Base-by-base conservation (phyloP, 2,888 invertebrate genomes). In the Drymonia ruficornis region DNA sequence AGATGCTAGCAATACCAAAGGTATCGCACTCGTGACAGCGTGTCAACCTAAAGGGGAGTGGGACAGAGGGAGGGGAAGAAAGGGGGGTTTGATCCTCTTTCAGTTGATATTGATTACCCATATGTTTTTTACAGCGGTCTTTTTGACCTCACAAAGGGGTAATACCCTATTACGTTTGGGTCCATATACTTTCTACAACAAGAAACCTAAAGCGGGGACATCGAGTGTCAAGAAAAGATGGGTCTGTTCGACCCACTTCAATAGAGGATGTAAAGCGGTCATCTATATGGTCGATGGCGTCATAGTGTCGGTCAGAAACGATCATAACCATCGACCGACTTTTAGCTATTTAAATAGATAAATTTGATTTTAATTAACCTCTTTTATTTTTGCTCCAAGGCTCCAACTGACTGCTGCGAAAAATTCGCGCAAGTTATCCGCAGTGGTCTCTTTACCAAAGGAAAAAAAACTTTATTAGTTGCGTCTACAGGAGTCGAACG, bases 171-270 rank as follows among this genome's bases (percentile, higher is more conserved):
- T 70, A 12, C 48, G 49, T 7, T 16, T 60, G 0, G 31, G 56
- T 4, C 64, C 64, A 2, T 70, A 49, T 18, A 70, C 57, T 12
- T 70, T 57, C 19, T 70, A 58, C 42, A 23, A 67, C 31, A 67
- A 65, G 51, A 70, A 65, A 16, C 0, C 18, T 4, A 36, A 13
- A 0, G 12, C 28, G 0, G 18, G 36, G 11, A 43, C 38, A 0
- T 56, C n/a, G 0, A 34, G 42, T 1, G 0, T 62, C 7, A 80
- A 78, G 50, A 78, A 70, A 43, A 70, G 81, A 52, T 82, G 81
- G 81, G 57, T 59, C 2, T 73, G 74, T 16, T 65, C 68, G 3
- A 64, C 64, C 4, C 53, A 69, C 49, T 63, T 61, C 52, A 16
- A 57, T 29, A 61, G 53, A 47, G 59, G 70, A 7, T 80, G 80